phyloP scores from a whole-genome alignment of 2,888 invertebrate species.

The Itoplectis maculator region DNA sequence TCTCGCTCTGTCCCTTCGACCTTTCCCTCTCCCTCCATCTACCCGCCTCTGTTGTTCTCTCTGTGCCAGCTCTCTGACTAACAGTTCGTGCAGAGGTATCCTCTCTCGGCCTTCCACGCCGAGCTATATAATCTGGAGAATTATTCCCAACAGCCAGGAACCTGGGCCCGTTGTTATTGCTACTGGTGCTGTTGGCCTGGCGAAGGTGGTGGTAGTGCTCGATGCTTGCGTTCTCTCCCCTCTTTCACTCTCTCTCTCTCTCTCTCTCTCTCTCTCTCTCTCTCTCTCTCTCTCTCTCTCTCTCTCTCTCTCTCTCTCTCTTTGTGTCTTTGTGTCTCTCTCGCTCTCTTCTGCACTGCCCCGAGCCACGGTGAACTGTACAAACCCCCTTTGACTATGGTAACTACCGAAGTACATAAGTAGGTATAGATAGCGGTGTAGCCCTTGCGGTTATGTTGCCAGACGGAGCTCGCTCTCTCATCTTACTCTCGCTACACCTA shows the following conservation, averaged over 20 bases:
- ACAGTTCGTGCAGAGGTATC: slow-evolving; percentile 45
- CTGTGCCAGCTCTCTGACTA: slow-evolving; percentile 38
- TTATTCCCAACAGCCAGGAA: slow-evolving; percentile 65
- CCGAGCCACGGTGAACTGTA: slow-evolving; percentile 42
- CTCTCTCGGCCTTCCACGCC: slow-evolving; percentile 28
- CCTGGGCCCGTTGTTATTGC: slow-evolving; percentile 60
- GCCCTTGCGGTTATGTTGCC: slow-evolving; percentile 57
- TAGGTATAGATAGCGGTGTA: slow-evolving; percentile 56
- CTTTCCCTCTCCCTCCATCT: not conserved
- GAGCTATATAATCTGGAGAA: slow-evolving; percentile 66
- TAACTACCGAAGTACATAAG: slow-evolving; percentile 63
- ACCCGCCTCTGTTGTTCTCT: not conserved
- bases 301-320: not conserved
- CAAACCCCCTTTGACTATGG: slow-evolving; percentile 65
- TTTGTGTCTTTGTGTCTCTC: not conserved
- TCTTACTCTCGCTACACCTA: slow-evolving; percentile 50
- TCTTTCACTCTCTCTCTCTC: not conserved
- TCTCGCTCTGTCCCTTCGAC: slow-evolving; percentile 36
- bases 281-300: too few species aligned
- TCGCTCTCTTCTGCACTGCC: slow-evolving; percentile 14
- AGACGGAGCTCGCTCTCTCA: slow-evolving; percentile 49
- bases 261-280: not conserved
- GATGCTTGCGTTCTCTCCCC: not conserved
- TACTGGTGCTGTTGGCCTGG: slow-evolving; percentile 59
- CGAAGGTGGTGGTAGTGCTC: slow-evolving; percentile 6